Percentiles rank a stretch among this genome's conserved stretches.
phyloP scores from a whole-genome alignment of 1,140 invertebrate genomes.

The Panulirus ornatus region DNA sequence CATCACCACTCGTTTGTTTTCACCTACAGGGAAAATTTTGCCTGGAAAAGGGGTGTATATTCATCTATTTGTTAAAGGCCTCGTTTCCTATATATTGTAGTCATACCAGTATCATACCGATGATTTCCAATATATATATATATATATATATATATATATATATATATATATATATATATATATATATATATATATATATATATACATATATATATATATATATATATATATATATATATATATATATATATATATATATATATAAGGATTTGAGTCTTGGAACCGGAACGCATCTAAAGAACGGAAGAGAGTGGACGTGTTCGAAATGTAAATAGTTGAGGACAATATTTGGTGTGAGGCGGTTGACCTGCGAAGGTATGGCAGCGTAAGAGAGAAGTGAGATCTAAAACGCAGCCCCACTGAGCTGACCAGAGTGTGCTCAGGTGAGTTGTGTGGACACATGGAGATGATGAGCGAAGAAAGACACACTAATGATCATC shows the following conservation, averaged over 20 bases:
- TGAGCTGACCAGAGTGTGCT: background rate
- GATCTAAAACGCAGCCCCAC: background rate
- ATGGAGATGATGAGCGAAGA: no score
- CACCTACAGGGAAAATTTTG: no score
- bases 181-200: conserved; percentile 41
- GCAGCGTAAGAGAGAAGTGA: background rate
- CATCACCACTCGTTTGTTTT: no score
- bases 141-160: background rate
- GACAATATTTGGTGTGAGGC: no score
- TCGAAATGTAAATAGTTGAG: background rate
- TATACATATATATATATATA: conserved; percentile 38
- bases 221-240: conserved; percentile 39
- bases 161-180: conserved; percentile 19
- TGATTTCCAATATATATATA: no score
- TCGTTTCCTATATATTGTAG: background rate
- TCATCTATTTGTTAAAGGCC: no score
- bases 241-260: background rate
- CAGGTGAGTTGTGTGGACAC: no score
- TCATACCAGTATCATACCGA: background rate
- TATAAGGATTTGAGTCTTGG: background rate
- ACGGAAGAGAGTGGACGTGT: background rate
- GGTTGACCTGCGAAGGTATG: no score
- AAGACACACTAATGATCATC: background rate
- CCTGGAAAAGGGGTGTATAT: no score
- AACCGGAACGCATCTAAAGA: background rate